Percentiles rank a stretch among this genome's conserved stretches.
phyloP scores from a whole-genome alignment of 2,797 vertebrate species.

The Acropternis orthonyx region DNA sequence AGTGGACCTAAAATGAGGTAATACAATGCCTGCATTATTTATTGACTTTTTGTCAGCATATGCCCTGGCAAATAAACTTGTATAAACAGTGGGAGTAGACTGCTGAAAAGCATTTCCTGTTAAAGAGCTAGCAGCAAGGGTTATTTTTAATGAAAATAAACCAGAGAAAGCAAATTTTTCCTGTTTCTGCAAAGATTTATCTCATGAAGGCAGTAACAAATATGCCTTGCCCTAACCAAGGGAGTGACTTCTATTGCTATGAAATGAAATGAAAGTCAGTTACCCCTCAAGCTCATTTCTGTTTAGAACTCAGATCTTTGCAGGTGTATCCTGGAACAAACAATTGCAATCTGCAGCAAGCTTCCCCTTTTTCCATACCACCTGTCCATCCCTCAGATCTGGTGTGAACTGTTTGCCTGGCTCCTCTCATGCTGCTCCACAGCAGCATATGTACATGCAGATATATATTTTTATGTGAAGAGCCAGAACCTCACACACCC shows the following conservation, averaged over 20 bases:
- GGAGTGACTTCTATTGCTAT: neutral
- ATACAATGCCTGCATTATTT: neutral
- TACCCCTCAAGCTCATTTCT: neutral
- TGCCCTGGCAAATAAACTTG: neutral
- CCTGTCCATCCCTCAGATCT: neutral
- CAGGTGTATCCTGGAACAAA: neutral
- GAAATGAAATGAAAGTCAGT: neutral
- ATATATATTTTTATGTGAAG: neutral
- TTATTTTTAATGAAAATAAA: neutral
- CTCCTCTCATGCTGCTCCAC: neutral
- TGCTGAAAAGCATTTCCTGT: slow-evolving; percentile 14
- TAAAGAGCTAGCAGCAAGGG: neutral
- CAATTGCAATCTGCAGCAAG: neutral
- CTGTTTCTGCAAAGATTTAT: neutral
- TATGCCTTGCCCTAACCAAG: neutral
- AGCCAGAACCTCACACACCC: neutral
- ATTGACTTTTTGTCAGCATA: neutral
- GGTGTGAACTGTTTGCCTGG: neutral
- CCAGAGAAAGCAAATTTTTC: neutral
- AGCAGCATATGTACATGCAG: neutral
- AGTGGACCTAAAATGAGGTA: neutral
- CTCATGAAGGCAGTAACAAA: neutral
- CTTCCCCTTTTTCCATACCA: neutral
- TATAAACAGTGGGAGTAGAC: neutral
- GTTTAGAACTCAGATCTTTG: neutral